Evolutionary conservation across 2,797 vertebrate species (phyloP), one percentile per base, ranked within the genome.

Genomic region (Arctocebus calabarensis): DNA sequence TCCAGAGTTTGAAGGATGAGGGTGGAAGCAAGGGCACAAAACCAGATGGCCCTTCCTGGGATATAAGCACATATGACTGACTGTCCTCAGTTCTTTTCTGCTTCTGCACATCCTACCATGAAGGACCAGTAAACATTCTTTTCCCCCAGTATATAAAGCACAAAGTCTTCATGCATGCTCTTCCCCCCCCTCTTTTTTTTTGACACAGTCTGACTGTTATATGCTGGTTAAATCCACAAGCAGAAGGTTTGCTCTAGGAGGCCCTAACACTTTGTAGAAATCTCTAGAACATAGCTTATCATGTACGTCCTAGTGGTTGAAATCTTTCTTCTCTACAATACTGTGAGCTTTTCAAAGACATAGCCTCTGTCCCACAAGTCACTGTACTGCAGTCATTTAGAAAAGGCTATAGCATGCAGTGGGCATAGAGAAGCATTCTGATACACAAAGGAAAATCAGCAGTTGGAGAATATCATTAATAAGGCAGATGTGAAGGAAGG

Each of bases 191-290:
- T 64, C 92, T 45, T 75, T 52, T 73, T 7, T 70, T 82, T 27
- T 40, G 83, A 43, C 43, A 89, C 57, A 40, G 7, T 84, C 79
- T 84, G 68, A n/a, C 40, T 68, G 32, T 88, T 64, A 94, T 3
- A 75, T 45, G 11, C 61, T 87, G 62, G 43, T 78, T 78, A 82
- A 87, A 45, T 79, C 40, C 77, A 87, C 0, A 82, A 82, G 66
- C 68, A 95, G 62, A 86, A 64, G 62, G 89, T 94, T 92, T 85
- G 83, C 27, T 92, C 83, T 94, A 40, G 75, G 59, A 94, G 74
- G 57, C 6, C 19, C 64, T 84, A 64, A 79, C 6, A 32, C 13
- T 62, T 89, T 74, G 78, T 29, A 83, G 2, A 22, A 17, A 5
- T 61, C 55, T 91, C 73, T 71, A 86, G n/a, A 83, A 79, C 11